These are phyloP conservation scores for Thamnophis sirtalis DNA, from an alignment of 2,113 vertebrate species.

Conservation along the genomic window DNA sequence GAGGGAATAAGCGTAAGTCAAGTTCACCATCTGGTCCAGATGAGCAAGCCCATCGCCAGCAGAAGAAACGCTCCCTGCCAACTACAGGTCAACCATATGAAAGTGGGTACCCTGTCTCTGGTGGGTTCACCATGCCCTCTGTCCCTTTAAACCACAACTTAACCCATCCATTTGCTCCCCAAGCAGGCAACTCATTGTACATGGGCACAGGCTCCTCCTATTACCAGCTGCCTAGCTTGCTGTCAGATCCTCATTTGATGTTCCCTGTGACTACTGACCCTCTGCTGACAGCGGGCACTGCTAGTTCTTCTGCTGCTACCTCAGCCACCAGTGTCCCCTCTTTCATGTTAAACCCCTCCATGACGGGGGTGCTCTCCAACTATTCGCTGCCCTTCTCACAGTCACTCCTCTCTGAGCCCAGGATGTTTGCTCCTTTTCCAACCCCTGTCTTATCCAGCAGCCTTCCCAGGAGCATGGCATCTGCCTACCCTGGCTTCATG, in stretches of 20 bases:
- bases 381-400: constrained; percentile 88
- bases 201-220: constrained; percentile 84
- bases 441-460: constrained; percentile 75
- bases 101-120: constrained; percentile 79
- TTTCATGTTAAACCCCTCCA: constrained; percentile 89
- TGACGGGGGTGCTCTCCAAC: constrained; percentile 84
- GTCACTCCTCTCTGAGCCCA: constrained; percentile 85
- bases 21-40: constrained; percentile 68
- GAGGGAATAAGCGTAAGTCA: constrained; percentile 82
- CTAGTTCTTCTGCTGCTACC: constrained; percentile 82
- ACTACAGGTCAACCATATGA: constrained; percentile 71
- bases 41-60: constrained; percentile 72
- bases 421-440: constrained; percentile 82
- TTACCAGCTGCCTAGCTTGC: constrained; percentile 87
- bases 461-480: constrained; percentile 78
- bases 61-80: constrained; percentile 75
- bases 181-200: constrained; percentile 84
- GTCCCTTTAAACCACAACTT: constrained; percentile 88
- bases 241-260: constrained; percentile 88
- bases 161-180: constrained; percentile 77
- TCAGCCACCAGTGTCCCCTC: constrained; percentile 84
- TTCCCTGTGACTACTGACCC: constrained; percentile 88
- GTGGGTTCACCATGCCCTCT: constrained; percentile 82
- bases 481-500: constrained; percentile 80
- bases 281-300: constrained; percentile 78